Conservation (phyloP, 2,888 invertebrate species). For the Celastrina argiolus region DNA sequence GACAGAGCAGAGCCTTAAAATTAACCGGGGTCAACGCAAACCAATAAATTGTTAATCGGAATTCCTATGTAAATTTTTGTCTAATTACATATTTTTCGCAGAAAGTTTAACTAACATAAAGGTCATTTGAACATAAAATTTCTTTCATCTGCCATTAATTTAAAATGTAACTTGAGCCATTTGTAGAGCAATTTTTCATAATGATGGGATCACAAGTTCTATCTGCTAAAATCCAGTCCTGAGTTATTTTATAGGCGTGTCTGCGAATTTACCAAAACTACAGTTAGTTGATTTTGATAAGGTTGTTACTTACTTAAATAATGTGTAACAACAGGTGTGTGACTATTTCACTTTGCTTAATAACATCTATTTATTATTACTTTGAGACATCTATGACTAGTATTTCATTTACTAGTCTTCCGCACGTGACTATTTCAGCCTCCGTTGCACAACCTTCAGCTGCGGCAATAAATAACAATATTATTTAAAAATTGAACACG, state of each 20-base stretch:
- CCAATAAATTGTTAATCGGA: neutral
- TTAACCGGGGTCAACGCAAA: neutral
- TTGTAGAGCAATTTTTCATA: neutral
- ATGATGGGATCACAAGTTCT: neutral
- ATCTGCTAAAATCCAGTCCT: neutral
- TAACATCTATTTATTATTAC: no score
- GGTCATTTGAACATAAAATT: no score
- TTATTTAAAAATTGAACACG: neutral
- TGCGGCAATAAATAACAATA: neutral
- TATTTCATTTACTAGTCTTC: neutral
- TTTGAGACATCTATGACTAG: neutral
- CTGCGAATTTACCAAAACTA: neutral
- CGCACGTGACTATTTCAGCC: constrained; percentile 18
- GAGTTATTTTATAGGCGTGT: neutral
- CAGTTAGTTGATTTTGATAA: neutral
- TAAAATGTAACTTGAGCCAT: neutral
- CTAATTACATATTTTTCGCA: neutral
- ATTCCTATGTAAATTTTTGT: neutral
- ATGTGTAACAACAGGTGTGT: no score
- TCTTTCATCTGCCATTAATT: no score
- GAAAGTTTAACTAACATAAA: neutral
- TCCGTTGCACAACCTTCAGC: constrained; percentile 13
- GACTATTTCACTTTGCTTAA: neutral
- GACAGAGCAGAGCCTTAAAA: neutral
- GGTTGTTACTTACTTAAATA: no score